Conservation (phyloP, 2,797 vertebrate genomes). For the Picus viridis region DNA sequence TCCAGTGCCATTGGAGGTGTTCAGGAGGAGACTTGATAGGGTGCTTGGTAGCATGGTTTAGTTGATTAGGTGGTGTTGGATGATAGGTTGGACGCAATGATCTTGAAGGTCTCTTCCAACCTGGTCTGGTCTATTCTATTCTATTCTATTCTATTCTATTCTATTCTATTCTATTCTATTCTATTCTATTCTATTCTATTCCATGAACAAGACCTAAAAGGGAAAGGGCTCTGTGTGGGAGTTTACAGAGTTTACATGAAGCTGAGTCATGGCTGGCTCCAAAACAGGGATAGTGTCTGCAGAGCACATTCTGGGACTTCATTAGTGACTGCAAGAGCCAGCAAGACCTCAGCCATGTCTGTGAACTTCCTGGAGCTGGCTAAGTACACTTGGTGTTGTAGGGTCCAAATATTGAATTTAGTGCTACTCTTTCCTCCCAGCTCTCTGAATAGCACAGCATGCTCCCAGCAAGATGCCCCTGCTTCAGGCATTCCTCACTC, state of each 20-base stretch:
- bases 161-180: too few species aligned
- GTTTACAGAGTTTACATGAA: neutral
- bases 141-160: too few species aligned
- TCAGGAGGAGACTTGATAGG: too few species aligned
- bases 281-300: neutral
- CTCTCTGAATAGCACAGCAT: neutral
- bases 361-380: conserved; percentile 26
- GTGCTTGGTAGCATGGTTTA: too few species aligned
- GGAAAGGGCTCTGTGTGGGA: neutral
- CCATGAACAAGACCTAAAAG: neutral
- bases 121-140: too few species aligned
- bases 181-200: too few species aligned
- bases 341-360: neutral
- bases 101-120: too few species aligned
- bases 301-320: neutral
- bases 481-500: neutral
- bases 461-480: neutral
- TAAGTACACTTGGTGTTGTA: neutral
- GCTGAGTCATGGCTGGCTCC: conserved; percentile 36
- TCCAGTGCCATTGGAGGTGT: neutral
- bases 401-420: neutral
- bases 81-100: too few species aligned
- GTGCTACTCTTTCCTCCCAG: neutral
- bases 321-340: neutral
- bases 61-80: too few species aligned